phyloP scores from a whole-genome alignment of 2,888 invertebrate species.

The Dryococelus australis region DNA sequence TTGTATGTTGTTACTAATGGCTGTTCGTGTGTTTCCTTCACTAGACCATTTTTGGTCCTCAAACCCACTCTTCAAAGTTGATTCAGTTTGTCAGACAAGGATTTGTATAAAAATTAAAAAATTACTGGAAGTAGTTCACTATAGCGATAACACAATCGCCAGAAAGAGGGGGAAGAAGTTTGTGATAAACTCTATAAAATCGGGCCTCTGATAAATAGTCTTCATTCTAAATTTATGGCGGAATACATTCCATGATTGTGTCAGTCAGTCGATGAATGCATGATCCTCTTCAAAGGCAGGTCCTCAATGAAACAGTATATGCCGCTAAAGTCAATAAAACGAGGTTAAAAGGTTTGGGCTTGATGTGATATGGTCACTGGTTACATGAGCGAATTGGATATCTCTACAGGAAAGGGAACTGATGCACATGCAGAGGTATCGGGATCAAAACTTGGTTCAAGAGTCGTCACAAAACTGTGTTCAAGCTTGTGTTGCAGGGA shows the following conservation, averaged over 20 bases:
- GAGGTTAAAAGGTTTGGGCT: background rate
- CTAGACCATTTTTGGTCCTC: constrained; percentile 40
- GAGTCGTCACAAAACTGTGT: too few species aligned
- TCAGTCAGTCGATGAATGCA: background rate
- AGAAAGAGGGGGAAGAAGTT: background rate
- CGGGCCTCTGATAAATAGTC: background rate
- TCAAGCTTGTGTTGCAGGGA: too few species aligned
- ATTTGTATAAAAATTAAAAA: too few species aligned
- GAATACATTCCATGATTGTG: background rate
- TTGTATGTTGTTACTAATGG: constrained; percentile 35
- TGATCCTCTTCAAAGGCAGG: too few species aligned
- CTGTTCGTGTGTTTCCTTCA: constrained; percentile 35
- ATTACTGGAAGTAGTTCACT: too few species aligned
- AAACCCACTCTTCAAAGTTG: constrained; percentile 48
- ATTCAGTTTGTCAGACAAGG: constrained; percentile 47
- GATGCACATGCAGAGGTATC: background rate
- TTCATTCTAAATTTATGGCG: background rate
- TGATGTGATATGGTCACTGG: background rate
- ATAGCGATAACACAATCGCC: background rate
- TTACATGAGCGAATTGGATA: background rate
- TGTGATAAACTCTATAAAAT: background rate
- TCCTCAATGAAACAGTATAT: background rate
- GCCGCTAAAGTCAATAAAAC: background rate
- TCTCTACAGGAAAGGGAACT: background rate
- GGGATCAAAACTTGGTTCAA: too few species aligned